These are phyloP conservation scores for Nasonia oneida DNA, from an alignment of 2,888 invertebrate species.

Conservation along the genomic window DNA sequence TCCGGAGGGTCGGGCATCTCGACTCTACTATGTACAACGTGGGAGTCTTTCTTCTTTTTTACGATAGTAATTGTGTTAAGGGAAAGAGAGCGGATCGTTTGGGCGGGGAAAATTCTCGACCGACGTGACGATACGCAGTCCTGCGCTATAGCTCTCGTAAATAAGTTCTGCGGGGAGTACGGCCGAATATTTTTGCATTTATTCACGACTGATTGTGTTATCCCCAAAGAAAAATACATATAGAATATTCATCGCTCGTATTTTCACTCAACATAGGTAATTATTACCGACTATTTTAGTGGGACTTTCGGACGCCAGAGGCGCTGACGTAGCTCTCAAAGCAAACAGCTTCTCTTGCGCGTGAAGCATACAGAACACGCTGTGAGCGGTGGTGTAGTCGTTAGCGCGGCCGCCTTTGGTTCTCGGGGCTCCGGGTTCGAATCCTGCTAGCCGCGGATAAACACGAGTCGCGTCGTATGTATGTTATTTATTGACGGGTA, in stretches of 20 bases:
- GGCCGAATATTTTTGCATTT: background rate
- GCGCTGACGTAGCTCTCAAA: background rate
- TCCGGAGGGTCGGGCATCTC: background rate
- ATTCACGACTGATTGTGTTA: background rate
- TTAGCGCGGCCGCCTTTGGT: background rate
- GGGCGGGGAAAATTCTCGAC: background rate
- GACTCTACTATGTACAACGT: background rate
- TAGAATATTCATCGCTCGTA: too few species aligned
- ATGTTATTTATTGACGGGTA: background rate
- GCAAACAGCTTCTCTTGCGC: background rate
- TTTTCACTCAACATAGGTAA: background rate
- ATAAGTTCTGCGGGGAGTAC: background rate
- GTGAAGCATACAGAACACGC: background rate
- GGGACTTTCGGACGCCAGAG: background rate
- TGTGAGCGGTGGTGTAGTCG: background rate
- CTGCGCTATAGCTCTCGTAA: background rate
- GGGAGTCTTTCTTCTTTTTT: slow-evolving; percentile 24
- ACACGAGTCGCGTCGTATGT: background rate
- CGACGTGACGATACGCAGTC: background rate
- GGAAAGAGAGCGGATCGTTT: background rate
- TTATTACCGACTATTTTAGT: background rate
- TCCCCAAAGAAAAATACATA: background rate
- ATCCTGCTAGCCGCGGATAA: background rate
- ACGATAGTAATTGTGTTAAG: slow-evolving; percentile 38
- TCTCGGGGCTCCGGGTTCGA: background rate